A percentile compares a stretch with the other conserved stretches of the same genome.
Evolutionary conservation across 1,140 invertebrate species (phyloP).

Genomic region (Harlomillsia oculata): DNA sequence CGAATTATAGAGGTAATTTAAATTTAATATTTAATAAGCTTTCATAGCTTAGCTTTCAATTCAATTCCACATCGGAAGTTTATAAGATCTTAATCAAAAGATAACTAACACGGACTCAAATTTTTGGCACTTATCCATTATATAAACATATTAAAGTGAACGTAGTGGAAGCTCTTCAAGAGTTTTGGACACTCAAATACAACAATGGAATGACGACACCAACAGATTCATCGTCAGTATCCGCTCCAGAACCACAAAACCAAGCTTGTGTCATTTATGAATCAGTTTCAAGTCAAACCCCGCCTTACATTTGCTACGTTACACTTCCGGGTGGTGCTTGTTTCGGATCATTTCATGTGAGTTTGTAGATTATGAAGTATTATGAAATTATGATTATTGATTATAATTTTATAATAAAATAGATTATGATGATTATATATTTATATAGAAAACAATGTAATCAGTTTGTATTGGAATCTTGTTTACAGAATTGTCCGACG

Average conservation of each 20-base stretch:
- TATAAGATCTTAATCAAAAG: no score
- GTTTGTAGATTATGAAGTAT: no score
- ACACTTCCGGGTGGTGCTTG: conserved; percentile 88
- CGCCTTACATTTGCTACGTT: conserved; percentile 89
- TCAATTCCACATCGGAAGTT: no score
- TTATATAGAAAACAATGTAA: not conserved
- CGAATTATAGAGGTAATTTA: no score
- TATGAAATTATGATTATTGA: no score
- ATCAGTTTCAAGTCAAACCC: conserved; percentile 76
- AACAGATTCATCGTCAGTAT: no score
- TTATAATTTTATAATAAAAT: no score
- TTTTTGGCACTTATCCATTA: not conserved
- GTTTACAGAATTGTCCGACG: conserved; percentile 73
- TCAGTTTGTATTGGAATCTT: conserved; percentile 6
- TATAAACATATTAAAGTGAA: conserved; percentile 64
- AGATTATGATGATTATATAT: conserved; percentile 7
- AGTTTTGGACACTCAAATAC: conserved; percentile 96
- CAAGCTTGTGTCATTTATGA: conserved; percentile 86
- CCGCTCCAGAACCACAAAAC: not conserved
- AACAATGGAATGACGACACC: conserved; percentile 76
- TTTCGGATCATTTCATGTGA: conserved; percentile 71
- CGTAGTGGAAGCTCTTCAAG: conserved; percentile 87
- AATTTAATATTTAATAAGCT: no score
- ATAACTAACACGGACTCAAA: not conserved
- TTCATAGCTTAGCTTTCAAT: no score